Evolutionary conservation across 2,113 vertebrate species (phyloP), one percentile per base, ranked within the genome.

Genomic region (Gnathonemus echidnorhynchus): DNA sequence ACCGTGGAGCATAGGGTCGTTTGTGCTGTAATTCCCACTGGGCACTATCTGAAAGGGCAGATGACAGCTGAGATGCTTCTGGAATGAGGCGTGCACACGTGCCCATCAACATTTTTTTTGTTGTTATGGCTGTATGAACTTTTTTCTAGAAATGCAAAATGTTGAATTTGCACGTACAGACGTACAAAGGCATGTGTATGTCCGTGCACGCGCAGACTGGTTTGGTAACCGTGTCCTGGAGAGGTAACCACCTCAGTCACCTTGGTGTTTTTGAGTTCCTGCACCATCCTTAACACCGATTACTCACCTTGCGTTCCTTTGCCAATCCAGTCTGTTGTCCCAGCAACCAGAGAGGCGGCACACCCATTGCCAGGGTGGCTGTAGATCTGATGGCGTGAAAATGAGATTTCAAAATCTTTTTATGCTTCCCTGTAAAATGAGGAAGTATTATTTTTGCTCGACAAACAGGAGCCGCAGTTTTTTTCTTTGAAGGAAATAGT

Each of bases 311-410:
- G 70, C 4, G 24, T 89, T 88, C 91, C 83, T 92, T 90, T 86
- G 91, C 92, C 92, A 77, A 91, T 89, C 92, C 93, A 85, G 89
- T 90, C 83, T 88, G 56, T 17, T 62, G 49, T 39, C 48, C 49
- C 89, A 87, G 90, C 91, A 93, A 91, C 91, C 90, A 87, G 89
- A 90, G 80, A 84, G 88, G 53, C 5, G 93, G 89, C 94, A 94
- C 94, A 91, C 93, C 94, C 94, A 93, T 89, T 90, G 87, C 77
- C 86, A 91, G 83, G 86, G 90, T 91, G 91, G 62, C 9, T 50
- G 9, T 11, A 46, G 70, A 24, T 87, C 35, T 48, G 27, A 3
- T 70, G 9, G 49, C 1, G 49, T 48, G 24, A 62, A 91, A 92
- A 89, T 83, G 80, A 86, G 49, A 87, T 91, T 91, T 86, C 89